These are phyloP conservation scores for Bombus vancouverensis DNA, from an alignment of 1,140 invertebrate species.

Conservation along the genomic window DNA sequence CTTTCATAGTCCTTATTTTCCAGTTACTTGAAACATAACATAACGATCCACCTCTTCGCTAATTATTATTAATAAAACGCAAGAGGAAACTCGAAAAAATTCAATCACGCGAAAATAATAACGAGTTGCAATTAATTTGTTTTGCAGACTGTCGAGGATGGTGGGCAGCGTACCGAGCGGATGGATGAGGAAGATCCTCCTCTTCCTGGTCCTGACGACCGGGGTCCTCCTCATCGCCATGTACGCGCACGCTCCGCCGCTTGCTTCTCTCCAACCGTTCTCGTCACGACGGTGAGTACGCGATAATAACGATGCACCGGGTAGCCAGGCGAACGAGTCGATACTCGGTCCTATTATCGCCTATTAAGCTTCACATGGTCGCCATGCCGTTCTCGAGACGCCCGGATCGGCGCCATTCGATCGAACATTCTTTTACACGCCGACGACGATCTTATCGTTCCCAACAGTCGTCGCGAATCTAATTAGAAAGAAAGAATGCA, in stretches of 20 bases:
- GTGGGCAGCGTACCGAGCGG: slow-evolving; percentile 80
- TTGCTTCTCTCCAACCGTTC: slow-evolving; percentile 79
- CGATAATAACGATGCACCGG: neutral
- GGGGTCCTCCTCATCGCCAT: slow-evolving; percentile 83
- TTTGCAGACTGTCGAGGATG: slow-evolving; percentile 78
- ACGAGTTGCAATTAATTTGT: neutral
- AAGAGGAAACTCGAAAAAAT: neutral
- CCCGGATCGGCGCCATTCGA: slow-evolving; percentile 6
- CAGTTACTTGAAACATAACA: too few species aligned
- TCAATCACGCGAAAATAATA: neutral
- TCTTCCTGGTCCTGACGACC: slow-evolving; percentile 82
- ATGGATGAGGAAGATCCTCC: slow-evolving; percentile 82
- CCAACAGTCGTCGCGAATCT: neutral
- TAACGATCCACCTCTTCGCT: too few species aligned
- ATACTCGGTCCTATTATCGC: slow-evolving; percentile 13
- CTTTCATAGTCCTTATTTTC: too few species aligned
- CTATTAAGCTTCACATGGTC: neutral
- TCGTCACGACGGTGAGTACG: slow-evolving; percentile 75
- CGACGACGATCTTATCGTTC: neutral
- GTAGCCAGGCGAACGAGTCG: neutral
- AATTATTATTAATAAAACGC: neutral
- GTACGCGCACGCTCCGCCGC: slow-evolving; percentile 81
- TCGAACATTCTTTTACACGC: neutral
- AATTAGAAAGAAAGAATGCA: slow-evolving; percentile 2
- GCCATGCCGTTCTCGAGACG: neutral